Percentiles rank a stretch among this genome's conserved stretches.
Conservation (phyloP, 2,888 invertebrate species). For the Clistopyga incitator region DNA sequence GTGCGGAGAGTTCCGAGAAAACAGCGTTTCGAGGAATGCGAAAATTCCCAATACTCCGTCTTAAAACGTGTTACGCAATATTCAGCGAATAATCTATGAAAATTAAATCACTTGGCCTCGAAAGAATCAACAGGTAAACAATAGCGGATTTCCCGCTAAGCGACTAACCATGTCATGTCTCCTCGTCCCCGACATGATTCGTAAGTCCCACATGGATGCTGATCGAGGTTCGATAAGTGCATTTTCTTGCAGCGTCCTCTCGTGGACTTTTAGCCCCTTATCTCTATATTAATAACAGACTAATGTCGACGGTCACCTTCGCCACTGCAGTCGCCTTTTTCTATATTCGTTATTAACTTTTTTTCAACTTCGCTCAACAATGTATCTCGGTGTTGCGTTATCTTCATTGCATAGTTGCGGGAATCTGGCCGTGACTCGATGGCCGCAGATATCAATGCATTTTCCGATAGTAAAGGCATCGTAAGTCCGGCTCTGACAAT, state of each 20-base stretch:
- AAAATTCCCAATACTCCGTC: conserved; percentile 16
- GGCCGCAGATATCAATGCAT: conserved; percentile 14
- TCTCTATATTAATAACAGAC: conserved; percentile 44
- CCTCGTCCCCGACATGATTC: conserved; percentile 24
- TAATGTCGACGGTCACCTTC: conserved; percentile 22
- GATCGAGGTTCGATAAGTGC: conserved; percentile 55
- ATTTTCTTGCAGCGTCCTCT: conserved; percentile 4
- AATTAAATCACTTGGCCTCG: conserved; percentile 19
- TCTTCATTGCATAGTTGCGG: conserved; percentile 17
- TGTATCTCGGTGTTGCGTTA: conserved; percentile 13
- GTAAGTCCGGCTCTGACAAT: not conserved
- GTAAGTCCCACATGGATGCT: conserved; percentile 46
- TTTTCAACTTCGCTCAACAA: conserved; percentile 8
- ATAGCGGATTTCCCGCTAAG: conserved; percentile 6
- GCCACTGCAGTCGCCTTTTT: conserved; percentile 7
- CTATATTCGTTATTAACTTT: conserved; percentile 7
- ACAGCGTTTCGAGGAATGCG: no score
- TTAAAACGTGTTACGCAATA: conserved; percentile 10
- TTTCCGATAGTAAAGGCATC: conserved; percentile 9
- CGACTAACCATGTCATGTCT: conserved; percentile 17
- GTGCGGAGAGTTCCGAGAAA: no score
- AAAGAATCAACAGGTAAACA: conserved; percentile 33
- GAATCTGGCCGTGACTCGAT: conserved; percentile 23
- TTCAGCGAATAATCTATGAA: conserved; percentile 18
- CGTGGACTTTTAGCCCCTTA: conserved; percentile 39